A percentile compares a stretch with the other conserved stretches of the same genome.
phyloP scores from a whole-genome alignment of 2,113 vertebrate species.

The Nycticorax nycticorax region DNA sequence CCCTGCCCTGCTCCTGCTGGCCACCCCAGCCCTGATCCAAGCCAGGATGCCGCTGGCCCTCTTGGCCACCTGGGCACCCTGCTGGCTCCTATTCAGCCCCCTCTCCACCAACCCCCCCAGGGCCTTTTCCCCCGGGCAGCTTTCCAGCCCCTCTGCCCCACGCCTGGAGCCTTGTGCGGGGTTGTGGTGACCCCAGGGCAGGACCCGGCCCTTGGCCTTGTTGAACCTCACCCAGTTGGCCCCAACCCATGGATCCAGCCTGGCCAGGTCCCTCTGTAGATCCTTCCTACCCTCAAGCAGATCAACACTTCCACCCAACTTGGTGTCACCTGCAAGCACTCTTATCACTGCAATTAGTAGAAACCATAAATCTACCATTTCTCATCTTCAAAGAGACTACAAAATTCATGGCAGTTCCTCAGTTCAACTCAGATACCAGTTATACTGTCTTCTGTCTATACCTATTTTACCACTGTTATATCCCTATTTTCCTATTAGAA shows the following conservation, averaged over 20 bases:
- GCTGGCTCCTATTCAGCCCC: background rate
- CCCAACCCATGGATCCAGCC: background rate
- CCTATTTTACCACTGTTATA: background rate
- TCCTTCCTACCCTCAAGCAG: background rate
- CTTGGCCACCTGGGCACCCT: background rate
- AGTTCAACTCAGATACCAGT: background rate
- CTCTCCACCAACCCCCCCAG: background rate
- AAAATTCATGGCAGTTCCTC: background rate
- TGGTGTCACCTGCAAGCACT: background rate
- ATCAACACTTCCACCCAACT: background rate
- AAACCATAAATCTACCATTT: background rate
- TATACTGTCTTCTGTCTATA: background rate
- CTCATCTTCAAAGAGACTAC: background rate
- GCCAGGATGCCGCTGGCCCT: background rate
- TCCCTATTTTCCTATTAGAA: background rate
- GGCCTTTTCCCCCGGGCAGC: background rate
- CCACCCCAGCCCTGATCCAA: background rate
- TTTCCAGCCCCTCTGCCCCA: background rate
- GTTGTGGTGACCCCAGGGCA: background rate
- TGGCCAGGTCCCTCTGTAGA: background rate
- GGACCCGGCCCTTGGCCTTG: background rate
- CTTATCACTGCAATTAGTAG: background rate
- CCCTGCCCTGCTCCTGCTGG: background rate
- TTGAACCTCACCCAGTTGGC: background rate
- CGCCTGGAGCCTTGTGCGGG: accelerated